phyloP scores from a whole-genome alignment of 2,888 invertebrate species.

The Mechanitis mazaeus region DNA sequence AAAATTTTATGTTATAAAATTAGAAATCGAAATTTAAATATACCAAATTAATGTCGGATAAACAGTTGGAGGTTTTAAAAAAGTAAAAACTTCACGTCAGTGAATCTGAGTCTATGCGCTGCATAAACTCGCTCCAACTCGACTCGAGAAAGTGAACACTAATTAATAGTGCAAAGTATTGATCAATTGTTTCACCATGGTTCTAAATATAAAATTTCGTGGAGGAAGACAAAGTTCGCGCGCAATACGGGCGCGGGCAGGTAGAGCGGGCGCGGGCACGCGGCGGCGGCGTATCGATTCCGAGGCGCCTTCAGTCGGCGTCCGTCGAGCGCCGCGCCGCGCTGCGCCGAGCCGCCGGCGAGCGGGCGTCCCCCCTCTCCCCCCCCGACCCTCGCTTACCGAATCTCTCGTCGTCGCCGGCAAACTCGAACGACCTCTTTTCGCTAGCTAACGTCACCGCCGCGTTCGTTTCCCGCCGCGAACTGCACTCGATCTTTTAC shows the following conservation, averaged over 20 bases:
- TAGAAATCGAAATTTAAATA: too few relatives aligned
- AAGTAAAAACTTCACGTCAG: too few relatives aligned
- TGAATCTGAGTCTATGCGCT: too few relatives aligned
- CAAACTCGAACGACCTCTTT: constrained; percentile 75
- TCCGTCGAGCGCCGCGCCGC: constrained; percentile 75
- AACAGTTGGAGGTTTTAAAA: too few relatives aligned
- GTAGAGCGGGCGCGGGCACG: constrained; percentile 55
- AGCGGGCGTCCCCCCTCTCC: constrained; percentile 47
- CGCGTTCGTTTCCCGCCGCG: constrained; percentile 67
- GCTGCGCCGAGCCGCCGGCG: constrained; percentile 73
- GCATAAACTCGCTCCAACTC: constrained; percentile 7
- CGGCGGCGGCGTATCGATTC: constrained; percentile 71
- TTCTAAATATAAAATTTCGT: constrained; percentile 76
- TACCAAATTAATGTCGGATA: too few relatives aligned
- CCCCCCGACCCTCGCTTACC: constrained; percentile 38
- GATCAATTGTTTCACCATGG: constrained; percentile 75
- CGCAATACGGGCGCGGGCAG: constrained; percentile 71
- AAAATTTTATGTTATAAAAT: too few relatives aligned
- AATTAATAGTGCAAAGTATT: constrained; percentile 75
- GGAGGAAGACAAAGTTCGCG: constrained; percentile 75
- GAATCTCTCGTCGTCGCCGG: constrained; percentile 63
- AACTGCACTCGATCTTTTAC: constrained; percentile 58
- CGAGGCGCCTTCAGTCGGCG: constrained; percentile 73
- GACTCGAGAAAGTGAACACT: constrained; percentile 58
- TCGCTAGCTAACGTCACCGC: constrained; percentile 72